Percentiles rank a stretch among this genome's conserved stretches.
Evolutionary conservation across 2,888 invertebrate species (phyloP).

Genomic region (Spisula solida): DNA sequence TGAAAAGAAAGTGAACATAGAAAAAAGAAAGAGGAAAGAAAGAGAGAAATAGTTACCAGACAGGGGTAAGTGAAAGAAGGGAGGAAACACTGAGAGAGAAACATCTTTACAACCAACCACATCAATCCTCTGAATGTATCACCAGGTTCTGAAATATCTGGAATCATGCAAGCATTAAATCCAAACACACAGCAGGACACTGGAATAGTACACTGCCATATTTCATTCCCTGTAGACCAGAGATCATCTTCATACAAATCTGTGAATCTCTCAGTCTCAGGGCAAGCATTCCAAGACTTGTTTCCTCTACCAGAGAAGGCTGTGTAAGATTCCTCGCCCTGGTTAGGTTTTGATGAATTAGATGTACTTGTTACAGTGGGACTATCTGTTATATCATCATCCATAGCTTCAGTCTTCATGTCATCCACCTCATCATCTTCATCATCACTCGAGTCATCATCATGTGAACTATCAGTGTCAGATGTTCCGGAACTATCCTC

Average conservation of each 20-base stretch:
- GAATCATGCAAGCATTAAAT: background rate
- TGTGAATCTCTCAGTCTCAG: background rate
- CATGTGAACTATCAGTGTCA: background rate
- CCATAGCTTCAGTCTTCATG: background rate
- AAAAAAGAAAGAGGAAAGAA: background rate
- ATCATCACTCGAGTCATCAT: conserved; percentile 2
- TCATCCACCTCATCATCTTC: conserved; percentile 7
- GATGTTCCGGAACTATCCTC: background rate
- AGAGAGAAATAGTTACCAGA: background rate
- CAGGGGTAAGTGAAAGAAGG: background rate
- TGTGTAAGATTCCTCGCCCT: background rate
- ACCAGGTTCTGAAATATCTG: background rate
- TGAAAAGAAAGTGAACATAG: too few species aligned
- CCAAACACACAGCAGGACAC: background rate
- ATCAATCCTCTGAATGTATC: background rate
- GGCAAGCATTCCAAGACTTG: conserved; percentile 53
- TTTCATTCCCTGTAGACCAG: background rate
- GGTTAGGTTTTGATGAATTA: background rate
- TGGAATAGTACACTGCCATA: background rate
- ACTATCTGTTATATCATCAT: background rate
- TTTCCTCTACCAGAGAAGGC: conserved; percentile 45
- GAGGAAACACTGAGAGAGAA: background rate
- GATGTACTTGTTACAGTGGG: background rate
- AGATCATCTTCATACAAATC: background rate
- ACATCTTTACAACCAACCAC: background rate